Base-by-base conservation (phyloP, 1,140 invertebrate genomes). In the Lamellibrachia luymesi region DNA sequence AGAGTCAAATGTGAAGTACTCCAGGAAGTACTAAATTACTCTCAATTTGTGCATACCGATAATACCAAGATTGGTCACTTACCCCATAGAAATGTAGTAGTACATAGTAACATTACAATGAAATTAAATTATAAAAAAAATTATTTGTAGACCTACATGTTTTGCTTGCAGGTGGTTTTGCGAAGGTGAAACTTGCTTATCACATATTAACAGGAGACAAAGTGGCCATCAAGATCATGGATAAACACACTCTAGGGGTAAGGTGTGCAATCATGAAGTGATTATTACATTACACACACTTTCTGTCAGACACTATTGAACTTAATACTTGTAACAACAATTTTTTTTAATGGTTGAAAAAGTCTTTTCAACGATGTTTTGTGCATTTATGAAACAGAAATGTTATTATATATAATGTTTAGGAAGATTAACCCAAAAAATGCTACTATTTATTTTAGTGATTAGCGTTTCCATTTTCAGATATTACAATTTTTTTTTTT, bases 221-320 rank as follows among this genome's bases (percentile, higher is more conserved):
- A 95, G 98, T 98, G 92, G 98, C 98, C n/a, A 97, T 98, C 92
- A 98, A 98, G 97, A 98, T 98, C 56, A 98, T 98, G 97, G 97
- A 98, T 94, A 98, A 98, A 96, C 96, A 96, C 92, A 95, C 96
- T 38, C 95, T 98, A 92, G 98, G 98, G 51, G 98, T 92, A 64
- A 92, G 92, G 51, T 80, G 13, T 80, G 25, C 13, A 22, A 4
- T 80, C 64, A 80, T 80, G 6, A 80, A 80, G 6, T 80, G 25
- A 17, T 80, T 22, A 17, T 4, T 13, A 56, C 13, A 56, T 56
- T 7, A 56, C 0, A 80, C 38, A 38, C 38, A 38, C 38, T 38
- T 38, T 38, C 38, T 38, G 38, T 38, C 38, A 38, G 38, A 38
- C 38, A 38, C 38, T 38, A 38, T 38, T 38, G 38, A 38, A 38